These are phyloP conservation scores for Axis porcinus DNA, from an alignment of 2,113 vertebrate genomes.

Conservation along the genomic window DNA sequence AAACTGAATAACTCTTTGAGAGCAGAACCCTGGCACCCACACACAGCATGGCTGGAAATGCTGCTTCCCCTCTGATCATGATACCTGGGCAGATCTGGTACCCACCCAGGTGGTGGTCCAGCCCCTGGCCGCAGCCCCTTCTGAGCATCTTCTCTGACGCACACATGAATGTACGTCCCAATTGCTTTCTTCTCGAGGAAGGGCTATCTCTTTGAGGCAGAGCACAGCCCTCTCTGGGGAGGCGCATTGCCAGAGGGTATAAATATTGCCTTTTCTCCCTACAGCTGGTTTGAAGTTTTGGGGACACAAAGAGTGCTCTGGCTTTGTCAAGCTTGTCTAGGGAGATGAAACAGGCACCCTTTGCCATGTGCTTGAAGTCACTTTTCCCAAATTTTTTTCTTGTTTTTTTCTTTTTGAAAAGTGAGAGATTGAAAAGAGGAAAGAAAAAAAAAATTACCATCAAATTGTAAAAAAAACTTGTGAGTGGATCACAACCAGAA, in stretches of 20 bases:
- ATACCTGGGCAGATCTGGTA: fast-evolving
- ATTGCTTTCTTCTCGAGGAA: not conserved
- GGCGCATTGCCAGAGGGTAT: not conserved
- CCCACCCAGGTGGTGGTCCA: fast-evolving
- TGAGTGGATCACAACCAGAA: not conserved
- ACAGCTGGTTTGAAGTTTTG: not conserved
- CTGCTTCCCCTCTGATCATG: fast-evolving
- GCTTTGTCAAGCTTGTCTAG: not conserved
- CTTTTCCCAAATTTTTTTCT: not conserved
- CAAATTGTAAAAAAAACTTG: not conserved
- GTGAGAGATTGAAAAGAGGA: not conserved
- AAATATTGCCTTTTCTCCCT: not conserved
- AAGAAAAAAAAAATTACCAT: not conserved
- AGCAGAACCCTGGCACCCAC: not conserved
- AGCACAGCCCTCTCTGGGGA: not conserved
- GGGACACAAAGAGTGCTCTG: not conserved
- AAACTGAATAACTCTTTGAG: not conserved
- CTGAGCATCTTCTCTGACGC: not conserved
- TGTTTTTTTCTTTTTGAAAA: not conserved
- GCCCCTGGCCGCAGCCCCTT: not conserved
- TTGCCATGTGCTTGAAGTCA: not conserved
- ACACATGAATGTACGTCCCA: fast-evolving
- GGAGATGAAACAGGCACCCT: not conserved
- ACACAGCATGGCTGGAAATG: not conserved
- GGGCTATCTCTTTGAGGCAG: not conserved